phyloP scores from a whole-genome alignment of 2,113 vertebrate species.

The Phoenicopterus ruber region DNA sequence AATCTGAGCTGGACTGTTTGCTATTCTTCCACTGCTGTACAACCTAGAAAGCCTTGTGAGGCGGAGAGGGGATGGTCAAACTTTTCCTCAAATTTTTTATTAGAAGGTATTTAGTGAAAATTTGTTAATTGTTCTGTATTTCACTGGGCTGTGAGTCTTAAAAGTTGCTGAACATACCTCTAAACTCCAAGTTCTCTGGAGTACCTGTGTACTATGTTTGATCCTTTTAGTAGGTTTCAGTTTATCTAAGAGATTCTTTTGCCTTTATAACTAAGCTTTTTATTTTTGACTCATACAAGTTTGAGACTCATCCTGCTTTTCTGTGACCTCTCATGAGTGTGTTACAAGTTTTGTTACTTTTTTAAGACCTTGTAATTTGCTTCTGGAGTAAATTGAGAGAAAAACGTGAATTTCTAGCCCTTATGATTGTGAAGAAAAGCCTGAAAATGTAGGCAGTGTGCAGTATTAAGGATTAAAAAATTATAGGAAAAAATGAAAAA shows the following conservation, averaged over 20 bases:
- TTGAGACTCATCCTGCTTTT: neutral
- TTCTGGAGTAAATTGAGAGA: neutral
- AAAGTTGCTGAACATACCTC: neutral
- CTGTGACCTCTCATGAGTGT: neutral
- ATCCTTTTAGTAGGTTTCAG: neutral
- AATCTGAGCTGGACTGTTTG: neutral
- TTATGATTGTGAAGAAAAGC: neutral
- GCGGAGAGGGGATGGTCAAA: neutral
- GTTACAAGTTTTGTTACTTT: neutral
- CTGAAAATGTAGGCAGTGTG: neutral
- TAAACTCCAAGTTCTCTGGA: neutral
- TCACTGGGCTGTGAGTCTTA: neutral
- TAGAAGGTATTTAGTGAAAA: neutral
- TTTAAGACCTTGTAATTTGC: neutral
- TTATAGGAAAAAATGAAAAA: neutral
- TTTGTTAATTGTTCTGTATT: neutral
- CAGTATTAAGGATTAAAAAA: neutral
- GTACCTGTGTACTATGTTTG: too few relatives aligned
- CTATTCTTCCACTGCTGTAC: neutral
- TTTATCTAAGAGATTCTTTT: neutral
- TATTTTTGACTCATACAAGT: neutral
- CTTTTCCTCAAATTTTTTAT: neutral
- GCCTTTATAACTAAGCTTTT: neutral
- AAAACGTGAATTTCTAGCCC: neutral
- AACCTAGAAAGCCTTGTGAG: neutral